Base-by-base conservation (phyloP, 2,113 vertebrate species). In the Nanger granti region DNA sequence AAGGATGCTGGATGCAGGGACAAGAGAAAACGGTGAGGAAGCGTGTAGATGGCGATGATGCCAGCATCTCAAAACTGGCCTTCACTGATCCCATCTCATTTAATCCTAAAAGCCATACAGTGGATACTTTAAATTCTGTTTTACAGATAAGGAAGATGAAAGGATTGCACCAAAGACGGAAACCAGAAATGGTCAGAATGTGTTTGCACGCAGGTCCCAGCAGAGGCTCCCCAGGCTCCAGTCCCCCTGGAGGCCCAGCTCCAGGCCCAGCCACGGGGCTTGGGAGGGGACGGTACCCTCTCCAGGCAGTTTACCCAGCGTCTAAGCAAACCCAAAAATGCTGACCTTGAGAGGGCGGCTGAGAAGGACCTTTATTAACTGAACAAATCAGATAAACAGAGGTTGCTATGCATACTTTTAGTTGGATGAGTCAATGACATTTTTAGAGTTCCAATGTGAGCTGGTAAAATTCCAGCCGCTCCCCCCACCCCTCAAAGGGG, bases 31-130 rank as follows among this genome's bases (percentile, higher is more conserved):
- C 0, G 8, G 41, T 49, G 57, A 17, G 49, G 37, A 89, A 80
- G 49, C 22, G 4, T 22, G 66, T 28, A 47, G 26, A 76, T 1
- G 0, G 31, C 8, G 5, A 17, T 1, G 34, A 29, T 0, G 15
- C 49, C 66, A 93, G n/a, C 8, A 60, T 73, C 52, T 44, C 60
- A 83, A 83, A 69, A 29, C 5, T 7, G 76, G 60, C 20, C 52
- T 34, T 87, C 57, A 41, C 49, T 10, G 2, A 87, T 2, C 7
- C 28, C 17, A 37, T 10, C n/a, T 59, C 73, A 62, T 44, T 87
- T 49, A 57, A 87, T 82, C 64, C 37, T 37, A 91, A 83, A 41
- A 83, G 37, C 11, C 41, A 69, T 24, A 49, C 37, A 69, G 54
- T 12, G 34, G 41, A 59, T 44, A 52, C 12, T 79, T 85, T 64